phyloP scores from a whole-genome alignment of 2,888 invertebrate genomes.

The Nowickia ferox region DNA sequence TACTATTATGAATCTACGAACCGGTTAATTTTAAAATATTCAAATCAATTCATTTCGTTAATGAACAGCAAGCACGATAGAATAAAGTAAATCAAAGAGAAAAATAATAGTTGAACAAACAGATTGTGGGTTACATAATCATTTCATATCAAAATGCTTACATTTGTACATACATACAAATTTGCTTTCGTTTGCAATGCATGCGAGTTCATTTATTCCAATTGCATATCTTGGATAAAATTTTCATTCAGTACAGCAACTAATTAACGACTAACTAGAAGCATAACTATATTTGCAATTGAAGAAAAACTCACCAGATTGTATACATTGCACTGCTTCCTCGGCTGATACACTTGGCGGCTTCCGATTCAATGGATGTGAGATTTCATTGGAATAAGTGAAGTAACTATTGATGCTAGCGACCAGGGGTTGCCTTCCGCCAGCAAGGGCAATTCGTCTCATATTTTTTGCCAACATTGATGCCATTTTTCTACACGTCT shows the following conservation, averaged over 20 bases:
- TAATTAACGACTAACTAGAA: not conserved
- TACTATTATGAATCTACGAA: not conserved
- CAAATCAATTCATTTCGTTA: conserved; percentile 26
- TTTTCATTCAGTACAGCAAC: not conserved
- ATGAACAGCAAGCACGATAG: not conserved
- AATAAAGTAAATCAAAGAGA: not conserved
- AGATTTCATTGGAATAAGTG: conserved; percentile 91
- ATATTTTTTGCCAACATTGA: conserved; percentile 76
- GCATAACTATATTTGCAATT: not conserved
- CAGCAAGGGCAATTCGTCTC: conserved; percentile 65
- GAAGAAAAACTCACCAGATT: conserved; percentile 88
- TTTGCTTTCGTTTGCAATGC: not conserved
- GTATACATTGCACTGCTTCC: conserved; percentile 90
- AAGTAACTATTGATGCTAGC: conserved; percentile 82
- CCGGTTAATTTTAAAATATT: conserved; percentile 36
- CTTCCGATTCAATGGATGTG: conserved; percentile 89
- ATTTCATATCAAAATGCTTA: conserved; percentile 24
- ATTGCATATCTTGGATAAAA: conserved; percentile 9
- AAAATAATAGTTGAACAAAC: conserved; percentile 4
- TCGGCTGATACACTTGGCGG: conserved; percentile 90
- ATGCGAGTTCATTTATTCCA: no score
- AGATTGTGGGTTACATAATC: conserved; percentile 51
- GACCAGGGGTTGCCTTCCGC: conserved; percentile 59
- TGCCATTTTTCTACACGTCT: conserved; percentile 66
- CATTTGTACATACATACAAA: not conserved